These are phyloP conservation scores for Dasypus novemcinctus DNA, from an alignment of 2,113 vertebrate genomes.

Conservation along the genomic window DNA sequence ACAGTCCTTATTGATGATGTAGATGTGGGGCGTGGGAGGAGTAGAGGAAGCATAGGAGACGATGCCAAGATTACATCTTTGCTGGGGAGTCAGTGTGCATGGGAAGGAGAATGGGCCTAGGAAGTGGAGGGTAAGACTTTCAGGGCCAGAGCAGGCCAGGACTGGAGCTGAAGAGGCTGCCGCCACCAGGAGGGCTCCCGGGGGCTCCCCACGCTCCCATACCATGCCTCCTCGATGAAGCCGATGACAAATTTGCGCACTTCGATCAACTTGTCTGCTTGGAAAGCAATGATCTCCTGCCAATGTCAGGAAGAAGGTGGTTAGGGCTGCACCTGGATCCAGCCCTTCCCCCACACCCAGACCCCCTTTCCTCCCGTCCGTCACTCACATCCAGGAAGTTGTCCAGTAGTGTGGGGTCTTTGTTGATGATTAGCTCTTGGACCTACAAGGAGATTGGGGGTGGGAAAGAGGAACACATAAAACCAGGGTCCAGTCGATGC, in stretches of 20 bases:
- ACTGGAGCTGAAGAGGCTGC: background rate
- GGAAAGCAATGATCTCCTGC: conserved; percentile 95
- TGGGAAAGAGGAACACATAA: background rate
- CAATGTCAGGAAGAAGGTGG: background rate
- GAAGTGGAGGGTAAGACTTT: background rate
- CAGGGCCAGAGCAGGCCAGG: background rate
- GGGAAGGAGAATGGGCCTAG: background rate
- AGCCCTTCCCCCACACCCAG: background rate
- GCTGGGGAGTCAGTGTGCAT: background rate
- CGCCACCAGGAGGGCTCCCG: background rate
- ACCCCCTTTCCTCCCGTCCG: accelerated
- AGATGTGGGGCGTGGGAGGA: background rate
- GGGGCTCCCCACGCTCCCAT: background rate
- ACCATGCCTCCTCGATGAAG: conserved; percentile 97
- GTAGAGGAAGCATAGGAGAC: accelerated
- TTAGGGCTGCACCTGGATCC: background rate
- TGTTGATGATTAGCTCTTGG: conserved; percentile 95
- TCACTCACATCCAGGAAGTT: conserved; percentile 94
- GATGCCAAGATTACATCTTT: background rate
- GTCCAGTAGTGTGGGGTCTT: conserved; percentile 93
- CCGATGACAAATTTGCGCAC: conserved; percentile 95
- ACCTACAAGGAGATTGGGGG: conserved; percentile 82
- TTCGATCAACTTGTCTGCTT: conserved; percentile 94
- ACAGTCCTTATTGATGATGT: accelerated
- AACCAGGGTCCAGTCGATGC: background rate